Conservation (phyloP, 2,113 vertebrate genomes). For the Cervus canadensis region DNA sequence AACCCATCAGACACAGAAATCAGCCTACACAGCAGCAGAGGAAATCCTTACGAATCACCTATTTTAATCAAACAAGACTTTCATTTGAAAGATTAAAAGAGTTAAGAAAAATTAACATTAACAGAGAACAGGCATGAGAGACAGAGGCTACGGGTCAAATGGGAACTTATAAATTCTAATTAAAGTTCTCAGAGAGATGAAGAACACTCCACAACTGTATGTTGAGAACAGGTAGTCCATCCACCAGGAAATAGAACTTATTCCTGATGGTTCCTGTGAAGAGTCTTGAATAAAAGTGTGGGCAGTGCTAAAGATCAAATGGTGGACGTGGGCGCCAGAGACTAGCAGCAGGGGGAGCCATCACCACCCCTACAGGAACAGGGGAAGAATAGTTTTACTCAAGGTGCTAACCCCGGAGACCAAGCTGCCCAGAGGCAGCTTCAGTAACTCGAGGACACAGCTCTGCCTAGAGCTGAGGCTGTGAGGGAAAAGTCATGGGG, state of each 20-base stretch:
- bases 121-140: background rate
- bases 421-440: background rate
- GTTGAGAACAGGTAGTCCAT: background rate
- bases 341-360: background rate
- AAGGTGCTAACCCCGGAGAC: rapidly evolving
- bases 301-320: background rate
- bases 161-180: background rate
- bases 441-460: background rate
- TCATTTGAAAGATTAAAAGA: background rate
- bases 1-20: background rate
- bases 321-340: background rate
- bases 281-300: background rate
- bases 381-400: too few species aligned
- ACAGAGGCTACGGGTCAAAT: background rate
- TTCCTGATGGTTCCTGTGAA: background rate
- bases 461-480: background rate
- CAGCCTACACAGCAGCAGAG: background rate
- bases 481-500: background rate
- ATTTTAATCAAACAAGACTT: background rate
- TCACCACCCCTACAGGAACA: background rate
- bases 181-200: background rate
- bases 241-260: background rate
- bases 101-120: background rate
- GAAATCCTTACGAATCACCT: background rate
- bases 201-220: background rate